Evolutionary conservation across 2,113 vertebrate genomes (phyloP).

Genomic region (Nycticryphes semicollaris): DNA sequence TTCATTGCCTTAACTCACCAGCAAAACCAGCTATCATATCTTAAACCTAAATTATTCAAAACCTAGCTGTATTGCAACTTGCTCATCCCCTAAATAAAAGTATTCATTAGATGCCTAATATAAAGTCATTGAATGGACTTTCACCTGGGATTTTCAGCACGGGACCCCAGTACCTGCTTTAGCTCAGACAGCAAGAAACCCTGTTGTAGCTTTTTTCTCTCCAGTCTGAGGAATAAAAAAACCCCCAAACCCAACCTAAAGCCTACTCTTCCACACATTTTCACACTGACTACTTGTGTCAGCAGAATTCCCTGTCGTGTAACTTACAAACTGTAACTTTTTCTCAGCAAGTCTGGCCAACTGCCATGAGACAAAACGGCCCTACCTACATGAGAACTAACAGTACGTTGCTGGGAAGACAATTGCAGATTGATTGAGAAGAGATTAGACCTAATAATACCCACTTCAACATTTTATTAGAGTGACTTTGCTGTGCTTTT

Average conservation of each 20-base stretch:
- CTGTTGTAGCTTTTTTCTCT: neutral
- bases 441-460: neutral
- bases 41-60: neutral
- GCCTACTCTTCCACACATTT: slow-evolving; percentile 8
- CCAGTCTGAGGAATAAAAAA: neutral
- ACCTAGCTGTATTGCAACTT: neutral
- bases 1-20: neutral
- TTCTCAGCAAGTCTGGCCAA: neutral
- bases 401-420: neutral
- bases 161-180: neutral
- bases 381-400: neutral
- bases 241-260: neutral
- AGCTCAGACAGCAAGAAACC: neutral
- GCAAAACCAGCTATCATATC: neutral
- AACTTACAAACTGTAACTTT: neutral
- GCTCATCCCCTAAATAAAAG: neutral
- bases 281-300: slow-evolving; percentile 2
- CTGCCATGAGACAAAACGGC: neutral
- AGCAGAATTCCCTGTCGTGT: slow-evolving; percentile 8
- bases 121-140: neutral
- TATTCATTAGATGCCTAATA: neutral
- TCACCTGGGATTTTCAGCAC: neutral
- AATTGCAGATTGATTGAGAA: neutral
- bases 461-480: neutral
- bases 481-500: neutral